Evolutionary conservation across 2,888 invertebrate genomes (phyloP).

Genomic region (Drosophila austrosaltans): DNA sequence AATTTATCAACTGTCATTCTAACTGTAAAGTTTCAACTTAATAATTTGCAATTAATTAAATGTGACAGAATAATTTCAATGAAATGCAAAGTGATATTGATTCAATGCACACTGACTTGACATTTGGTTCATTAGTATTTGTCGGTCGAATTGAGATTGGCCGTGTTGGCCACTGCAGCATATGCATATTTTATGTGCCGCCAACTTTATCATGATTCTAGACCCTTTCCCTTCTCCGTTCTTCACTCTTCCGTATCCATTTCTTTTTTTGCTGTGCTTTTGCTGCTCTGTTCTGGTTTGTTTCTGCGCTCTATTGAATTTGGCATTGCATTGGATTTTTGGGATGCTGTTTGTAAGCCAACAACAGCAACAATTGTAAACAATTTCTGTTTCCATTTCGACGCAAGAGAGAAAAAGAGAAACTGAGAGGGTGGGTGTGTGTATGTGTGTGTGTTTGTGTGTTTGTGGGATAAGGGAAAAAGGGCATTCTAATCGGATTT

Average conservation of each 20-base stretch:
- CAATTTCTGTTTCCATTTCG: conserved; percentile 56
- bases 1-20: conserved; percentile 5
- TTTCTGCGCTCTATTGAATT: conserved; percentile 44
- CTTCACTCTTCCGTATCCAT: background rate
- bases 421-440: background rate
- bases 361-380: conserved; percentile 58
- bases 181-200: conserved; percentile 47
- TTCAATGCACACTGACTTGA: conserved; percentile 63
- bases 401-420: conserved; percentile 22
- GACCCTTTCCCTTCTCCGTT: background rate
- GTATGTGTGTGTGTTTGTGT: background rate
- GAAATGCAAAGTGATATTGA: conserved; percentile 40
- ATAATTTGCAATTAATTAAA: conserved; percentile 53
- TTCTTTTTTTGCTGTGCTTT: background rate
- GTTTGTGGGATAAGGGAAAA: background rate
- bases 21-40: conserved; percentile 1
- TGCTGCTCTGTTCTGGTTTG: conserved; percentile 21
- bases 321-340: conserved; percentile 42
- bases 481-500: conserved; percentile 72
- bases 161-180: conserved; percentile 34
- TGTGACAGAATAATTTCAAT: conserved; percentile 19
- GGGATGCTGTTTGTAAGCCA: conserved; percentile 28
- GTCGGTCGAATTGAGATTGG: conserved; percentile 16
- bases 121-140: conserved; percentile 59
- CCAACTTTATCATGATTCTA: conserved; percentile 37